phyloP scores from a whole-genome alignment of 2,888 invertebrate species.

The Melolontha melolontha region DNA sequence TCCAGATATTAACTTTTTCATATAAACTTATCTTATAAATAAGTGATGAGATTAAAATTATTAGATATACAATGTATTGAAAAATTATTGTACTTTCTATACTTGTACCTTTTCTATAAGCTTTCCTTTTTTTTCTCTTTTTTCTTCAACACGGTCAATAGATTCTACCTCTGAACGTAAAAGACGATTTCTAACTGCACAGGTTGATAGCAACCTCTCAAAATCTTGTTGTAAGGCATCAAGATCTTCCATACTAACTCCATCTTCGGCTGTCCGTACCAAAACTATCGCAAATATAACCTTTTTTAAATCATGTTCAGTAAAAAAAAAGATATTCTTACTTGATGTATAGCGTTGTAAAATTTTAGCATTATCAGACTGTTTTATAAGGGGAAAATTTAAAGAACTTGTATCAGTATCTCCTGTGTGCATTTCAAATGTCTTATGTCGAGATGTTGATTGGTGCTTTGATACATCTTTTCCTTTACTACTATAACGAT shows the following conservation, averaged over 20 bases:
- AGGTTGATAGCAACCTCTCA: slow-evolving; percentile 86
- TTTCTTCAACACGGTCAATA: slow-evolving; percentile 73
- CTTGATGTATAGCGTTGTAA: slow-evolving; percentile 75
- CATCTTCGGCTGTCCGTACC: slow-evolving; percentile 78
- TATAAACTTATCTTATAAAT: too few relatives aligned
- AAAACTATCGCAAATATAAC: slow-evolving; percentile 64
- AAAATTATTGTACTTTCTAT: background rate
- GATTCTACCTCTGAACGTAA: slow-evolving; percentile 82
- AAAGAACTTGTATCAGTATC: slow-evolving; percentile 66
- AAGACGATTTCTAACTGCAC: slow-evolving; percentile 82
- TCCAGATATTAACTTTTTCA: too few relatives aligned
- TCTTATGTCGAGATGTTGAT: slow-evolving; percentile 68
- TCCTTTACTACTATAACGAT: slow-evolving; percentile 67
- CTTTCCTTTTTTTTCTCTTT: slow-evolving; percentile 67
- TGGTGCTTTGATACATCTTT: slow-evolving; percentile 69
- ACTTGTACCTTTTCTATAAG: slow-evolving; percentile 57
- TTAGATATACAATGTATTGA: too few relatives aligned
- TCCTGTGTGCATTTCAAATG: slow-evolving; percentile 66
- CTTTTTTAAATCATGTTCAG: background rate
- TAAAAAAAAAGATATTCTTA: slow-evolving; percentile 49
- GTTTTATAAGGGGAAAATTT: slow-evolving; percentile 75
- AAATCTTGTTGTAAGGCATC: slow-evolving; percentile 89
- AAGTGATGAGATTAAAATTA: too few relatives aligned
- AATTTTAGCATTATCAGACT: slow-evolving; percentile 75
- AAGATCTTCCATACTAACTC: slow-evolving; percentile 88